A percentile compares a stretch with the other conserved stretches of the same genome.
Conservation (phyloP, 1,140 invertebrate genomes). For the Drosophila setifemur region DNA sequence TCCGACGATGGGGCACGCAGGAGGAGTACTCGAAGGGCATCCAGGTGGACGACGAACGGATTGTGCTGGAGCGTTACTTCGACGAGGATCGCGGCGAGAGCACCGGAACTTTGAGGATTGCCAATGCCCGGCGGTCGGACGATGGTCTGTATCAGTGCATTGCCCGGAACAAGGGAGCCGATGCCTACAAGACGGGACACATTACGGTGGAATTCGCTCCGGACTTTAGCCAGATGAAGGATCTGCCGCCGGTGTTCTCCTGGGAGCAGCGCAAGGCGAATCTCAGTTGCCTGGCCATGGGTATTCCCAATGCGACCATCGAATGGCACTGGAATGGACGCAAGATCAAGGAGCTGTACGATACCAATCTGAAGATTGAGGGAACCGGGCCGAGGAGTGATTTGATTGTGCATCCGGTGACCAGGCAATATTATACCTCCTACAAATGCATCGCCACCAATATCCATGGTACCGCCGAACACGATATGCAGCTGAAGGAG, state of each 20-base stretch:
- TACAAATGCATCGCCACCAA: constrained; percentile 94
- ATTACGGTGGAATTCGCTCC: constrained; percentile 92
- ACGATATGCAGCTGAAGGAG: constrained; percentile 88
- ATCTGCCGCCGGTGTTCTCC: constrained; percentile 88
- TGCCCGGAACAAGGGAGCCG: constrained; percentile 90
- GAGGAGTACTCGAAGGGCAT: constrained; percentile 85
- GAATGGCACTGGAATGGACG: constrained; percentile 88
- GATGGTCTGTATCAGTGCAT: constrained; percentile 95
- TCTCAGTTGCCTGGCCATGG: constrained; percentile 90
- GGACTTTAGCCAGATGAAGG: constrained; percentile 89
- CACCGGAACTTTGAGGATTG: constrained; percentile 86
- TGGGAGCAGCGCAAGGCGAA: constrained; percentile 92
- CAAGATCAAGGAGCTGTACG: constrained; percentile 84
- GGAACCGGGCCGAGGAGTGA: constrained; percentile 88
- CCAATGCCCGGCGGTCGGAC: constrained; percentile 86
- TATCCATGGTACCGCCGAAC: constrained; percentile 86
- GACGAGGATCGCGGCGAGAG: constrained; percentile 86
- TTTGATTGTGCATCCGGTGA: constrained; percentile 86
- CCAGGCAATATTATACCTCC: constrained; percentile 86
- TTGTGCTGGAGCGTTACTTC: constrained; percentile 84
- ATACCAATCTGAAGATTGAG: constrained; percentile 84
- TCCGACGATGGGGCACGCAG: constrained; percentile 84
- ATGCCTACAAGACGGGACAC: constrained; percentile 90
- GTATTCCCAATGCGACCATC: constrained; percentile 94
- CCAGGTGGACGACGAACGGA: constrained; percentile 86